These are phyloP conservation scores for Panzeria rudis DNA, from an alignment of 2,888 invertebrate genomes.

Conservation along the genomic window DNA sequence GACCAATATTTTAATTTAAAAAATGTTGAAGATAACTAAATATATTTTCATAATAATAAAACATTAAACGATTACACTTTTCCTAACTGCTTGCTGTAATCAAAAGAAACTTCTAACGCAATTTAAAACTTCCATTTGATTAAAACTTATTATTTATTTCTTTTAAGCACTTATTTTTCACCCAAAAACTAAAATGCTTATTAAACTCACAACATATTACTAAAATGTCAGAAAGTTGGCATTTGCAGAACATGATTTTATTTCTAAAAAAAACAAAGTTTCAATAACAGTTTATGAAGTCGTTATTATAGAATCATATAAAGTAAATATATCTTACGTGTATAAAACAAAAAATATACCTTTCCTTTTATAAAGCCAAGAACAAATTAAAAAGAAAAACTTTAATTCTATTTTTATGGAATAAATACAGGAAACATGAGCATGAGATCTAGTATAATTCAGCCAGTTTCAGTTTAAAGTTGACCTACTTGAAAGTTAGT, in stretches of 20 bases:
- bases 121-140: not conserved
- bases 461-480: not conserved
- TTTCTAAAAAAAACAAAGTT: constrained; percentile 5
- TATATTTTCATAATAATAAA: too few relatives aligned
- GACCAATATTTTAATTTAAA: too few relatives aligned
- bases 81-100: not conserved
- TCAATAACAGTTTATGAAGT: constrained; percentile 54
- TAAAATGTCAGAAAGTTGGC: constrained; percentile 12
- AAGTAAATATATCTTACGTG: not conserved
- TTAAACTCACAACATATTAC: constrained; percentile 21
- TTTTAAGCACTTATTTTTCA: not conserved
- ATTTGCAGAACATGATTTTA: constrained; percentile 27
- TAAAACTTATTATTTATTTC: not conserved
- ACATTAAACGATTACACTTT: too few relatives aligned
- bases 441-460: not conserved
- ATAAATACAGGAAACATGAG: constrained; percentile 8
- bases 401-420: constrained; percentile 1
- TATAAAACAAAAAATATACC: not conserved
- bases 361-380: not conserved
- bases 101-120: not conserved
- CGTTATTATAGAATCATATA: constrained; percentile 29
- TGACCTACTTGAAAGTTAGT: constrained; percentile 15
- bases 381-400: constrained; percentile 8
- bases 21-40: too few relatives aligned
- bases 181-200: not conserved